phyloP scores from a whole-genome alignment of 1,140 invertebrate species.

The Eupristina koningsbergeri region DNA sequence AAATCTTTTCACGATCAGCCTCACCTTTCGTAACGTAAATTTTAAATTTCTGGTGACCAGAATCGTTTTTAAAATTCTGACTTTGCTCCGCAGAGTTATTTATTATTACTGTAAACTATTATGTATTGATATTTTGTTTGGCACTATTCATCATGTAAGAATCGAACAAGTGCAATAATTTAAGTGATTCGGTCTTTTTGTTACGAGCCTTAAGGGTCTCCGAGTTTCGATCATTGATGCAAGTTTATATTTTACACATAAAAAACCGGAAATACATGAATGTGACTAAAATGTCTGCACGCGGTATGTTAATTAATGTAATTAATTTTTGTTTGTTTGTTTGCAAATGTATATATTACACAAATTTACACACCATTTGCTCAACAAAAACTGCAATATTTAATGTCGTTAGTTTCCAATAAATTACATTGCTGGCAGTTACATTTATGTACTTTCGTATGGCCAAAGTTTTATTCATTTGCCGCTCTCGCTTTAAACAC shows the following conservation, averaged over 20 bases:
- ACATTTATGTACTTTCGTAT: conserved; percentile 51
- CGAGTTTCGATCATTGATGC: conserved; percentile 41
- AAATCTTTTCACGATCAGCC: background rate
- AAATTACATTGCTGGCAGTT: conserved; percentile 46
- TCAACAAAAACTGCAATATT: conserved; percentile 46
- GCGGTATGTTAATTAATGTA: conserved; percentile 49
- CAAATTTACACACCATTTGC: conserved; percentile 35
- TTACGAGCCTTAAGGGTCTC: conserved; percentile 23
- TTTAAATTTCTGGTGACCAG: background rate
- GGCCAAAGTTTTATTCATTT: conserved; percentile 44
- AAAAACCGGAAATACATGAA: conserved; percentile 54
- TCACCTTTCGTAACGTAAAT: background rate
- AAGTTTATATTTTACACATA: conserved; percentile 45
- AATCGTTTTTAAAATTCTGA: background rate
- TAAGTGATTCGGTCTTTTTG: conserved; percentile 42
- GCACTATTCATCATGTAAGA: conserved; percentile 62
- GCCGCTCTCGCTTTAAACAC: conserved; percentile 38
- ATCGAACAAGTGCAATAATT: conserved; percentile 37
- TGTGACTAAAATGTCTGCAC: conserved; percentile 41
- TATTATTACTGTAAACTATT: conserved; percentile 49
- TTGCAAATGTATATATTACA: conserved; percentile 55
- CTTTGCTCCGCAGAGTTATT: conserved; percentile 49
- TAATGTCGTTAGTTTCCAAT: conserved; percentile 26
- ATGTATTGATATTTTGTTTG: conserved; percentile 57
- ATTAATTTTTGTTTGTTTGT: conserved; percentile 49